Evolutionary conservation across 2,888 invertebrate genomes (phyloP).

Genomic region (Drosophila setosimentum): DNA sequence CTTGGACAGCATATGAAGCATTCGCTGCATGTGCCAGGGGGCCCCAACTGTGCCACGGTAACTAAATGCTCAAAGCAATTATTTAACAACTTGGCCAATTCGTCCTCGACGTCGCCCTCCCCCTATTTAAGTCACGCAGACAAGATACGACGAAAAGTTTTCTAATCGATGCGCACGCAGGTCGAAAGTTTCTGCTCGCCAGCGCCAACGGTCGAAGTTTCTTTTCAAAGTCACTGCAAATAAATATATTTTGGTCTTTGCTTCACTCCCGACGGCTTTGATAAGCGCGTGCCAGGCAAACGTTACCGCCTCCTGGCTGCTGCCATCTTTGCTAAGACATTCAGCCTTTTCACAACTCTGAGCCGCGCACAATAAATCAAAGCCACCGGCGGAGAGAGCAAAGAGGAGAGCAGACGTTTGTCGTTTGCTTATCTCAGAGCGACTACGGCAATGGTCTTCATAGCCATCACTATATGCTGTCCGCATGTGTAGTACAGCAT

Average conservation of each 20-base stretch:
- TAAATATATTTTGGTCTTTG: constrained; percentile 70
- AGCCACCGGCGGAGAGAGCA: constrained; percentile 25
- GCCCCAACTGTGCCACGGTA: constrained; percentile 1
- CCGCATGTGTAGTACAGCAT: constrained; percentile 47
- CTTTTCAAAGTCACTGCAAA: constrained; percentile 80
- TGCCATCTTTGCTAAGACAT: constrained; percentile 10
- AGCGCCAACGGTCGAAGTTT: constrained; percentile 67
- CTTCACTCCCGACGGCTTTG: constrained; percentile 42
- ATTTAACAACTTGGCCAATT: constrained; percentile 77
- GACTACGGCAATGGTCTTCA: constrained; percentile 56
- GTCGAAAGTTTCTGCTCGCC: constrained; percentile 68
- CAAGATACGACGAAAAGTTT: constrained; percentile 75
- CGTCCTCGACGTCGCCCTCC: constrained; percentile 8
- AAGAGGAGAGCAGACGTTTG: constrained; percentile 14
- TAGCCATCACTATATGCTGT: constrained; percentile 37
- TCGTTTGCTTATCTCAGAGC: constrained; percentile 54
- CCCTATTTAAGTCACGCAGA: constrained; percentile 30
- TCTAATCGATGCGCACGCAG: constrained; percentile 78
- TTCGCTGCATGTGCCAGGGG: constrained; percentile 46
- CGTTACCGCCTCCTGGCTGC: constrained; percentile 9
- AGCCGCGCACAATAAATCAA: constrained; percentile 76
- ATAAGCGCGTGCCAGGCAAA: constrained; percentile 65
- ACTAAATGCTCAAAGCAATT: constrained; percentile 72
- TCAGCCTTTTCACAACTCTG: constrained; percentile 66
- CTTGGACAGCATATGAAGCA: constrained; percentile 58